Evolutionary conservation across 2,888 invertebrate species (phyloP), one percentile per base, ranked within the genome.

Genomic region (Eumerus sabulonum): DNA sequence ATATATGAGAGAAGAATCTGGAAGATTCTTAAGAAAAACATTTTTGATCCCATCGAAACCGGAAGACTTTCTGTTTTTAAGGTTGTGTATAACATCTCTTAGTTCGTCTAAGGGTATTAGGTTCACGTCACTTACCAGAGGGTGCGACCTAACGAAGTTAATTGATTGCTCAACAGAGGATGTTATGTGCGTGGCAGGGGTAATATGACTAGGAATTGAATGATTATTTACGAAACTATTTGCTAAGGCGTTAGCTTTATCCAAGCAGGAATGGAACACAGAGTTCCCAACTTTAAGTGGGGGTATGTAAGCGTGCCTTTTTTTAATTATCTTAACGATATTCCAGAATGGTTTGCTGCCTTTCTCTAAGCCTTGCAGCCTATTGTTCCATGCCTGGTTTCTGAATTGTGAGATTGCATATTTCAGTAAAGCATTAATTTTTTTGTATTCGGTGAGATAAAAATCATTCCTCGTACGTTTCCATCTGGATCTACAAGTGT

Each of bases 271-370:
- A 18, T 18, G 19, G 1, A 48, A 48, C n/a, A 48, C 48, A 1
- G 48, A n/a, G 27, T 19, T 1, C n/a, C 48, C 48, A 2, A 12
- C n/a, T 18, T 48, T 48, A 11, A 48, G 1, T 16, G n/a, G 18
- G 1, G 27, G 27, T 18, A 48, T 19, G 4, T 9, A 9, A 0
- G 27, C 19, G 11, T n/a, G 13, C 18, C 18, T 48, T 9, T 18
- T 48, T 18, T 48, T 19, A 48, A 48, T 19, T 3, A 48, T 19
- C n/a, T 48, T 48, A 19, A 48, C 1, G 3, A 27, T 19, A 12
- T 48, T 48, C 48, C 48, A 48, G n/a, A 48, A 48, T 1, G 48
- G 27, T 19, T 48, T 19, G 16, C 48, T 1, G n/a, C 48, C 48
- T 19, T 27, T 48, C n/a, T 48, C 48, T 2, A 27, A 19, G 12